phyloP scores from a whole-genome alignment of 1,140 invertebrate genomes.

The Marisa cornuarietis region DNA sequence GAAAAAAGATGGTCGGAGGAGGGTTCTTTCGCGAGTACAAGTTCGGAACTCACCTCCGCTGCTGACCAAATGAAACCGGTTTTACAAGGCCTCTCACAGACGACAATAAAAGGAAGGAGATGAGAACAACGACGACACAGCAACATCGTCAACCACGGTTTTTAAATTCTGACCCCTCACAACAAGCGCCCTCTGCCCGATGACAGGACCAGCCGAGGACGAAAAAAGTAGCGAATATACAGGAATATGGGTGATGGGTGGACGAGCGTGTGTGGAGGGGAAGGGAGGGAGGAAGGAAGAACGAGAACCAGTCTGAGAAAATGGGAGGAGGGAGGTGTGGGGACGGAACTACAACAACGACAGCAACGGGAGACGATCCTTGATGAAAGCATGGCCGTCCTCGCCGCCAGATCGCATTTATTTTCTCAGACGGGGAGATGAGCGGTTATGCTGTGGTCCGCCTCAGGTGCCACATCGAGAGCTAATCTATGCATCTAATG shows the following conservation, averaged over 20 bases:
- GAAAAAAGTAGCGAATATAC: no score
- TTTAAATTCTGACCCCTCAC: not conserved
- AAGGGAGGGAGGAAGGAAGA: not conserved
- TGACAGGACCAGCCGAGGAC: no score
- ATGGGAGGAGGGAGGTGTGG: not conserved
- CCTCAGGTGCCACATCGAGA: not conserved
- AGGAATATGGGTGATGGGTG: no score
- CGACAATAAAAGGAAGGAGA: no score
- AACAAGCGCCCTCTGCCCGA: no score
- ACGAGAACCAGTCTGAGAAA: not conserved
- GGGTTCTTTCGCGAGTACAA: no score
- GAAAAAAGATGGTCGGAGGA: no score
- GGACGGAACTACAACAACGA: not conserved
- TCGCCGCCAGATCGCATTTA: slow-evolving; percentile 18
- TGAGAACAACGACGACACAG: not conserved
- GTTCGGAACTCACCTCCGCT: no score
- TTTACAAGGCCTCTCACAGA: no score
- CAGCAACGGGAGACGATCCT: no score
- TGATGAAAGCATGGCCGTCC: not conserved
- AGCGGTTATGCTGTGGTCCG: slow-evolving; percentile 11
- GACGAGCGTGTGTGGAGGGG: not conserved
- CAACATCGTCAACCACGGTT: slow-evolving; percentile 2
- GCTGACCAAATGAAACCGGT: no score
- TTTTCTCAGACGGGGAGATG: slow-evolving; percentile 23
- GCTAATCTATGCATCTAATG: slow-evolving; percentile 19